A percentile compares a stretch with the other conserved stretches of the same genome.
Conservation (phyloP, 2,113 vertebrate species). For the Parotia lawesii region DNA sequence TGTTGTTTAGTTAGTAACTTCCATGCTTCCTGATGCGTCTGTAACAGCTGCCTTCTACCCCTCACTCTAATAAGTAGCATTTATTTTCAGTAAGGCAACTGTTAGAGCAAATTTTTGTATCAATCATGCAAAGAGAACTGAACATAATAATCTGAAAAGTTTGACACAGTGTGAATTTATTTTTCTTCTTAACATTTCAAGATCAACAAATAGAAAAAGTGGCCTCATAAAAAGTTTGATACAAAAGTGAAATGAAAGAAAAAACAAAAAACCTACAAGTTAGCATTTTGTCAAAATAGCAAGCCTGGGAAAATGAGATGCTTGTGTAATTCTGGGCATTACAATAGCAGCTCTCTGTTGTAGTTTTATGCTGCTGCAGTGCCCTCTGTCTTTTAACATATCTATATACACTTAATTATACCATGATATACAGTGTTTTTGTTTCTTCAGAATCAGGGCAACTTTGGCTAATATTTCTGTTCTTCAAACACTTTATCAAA, state of each 20-base stretch:
- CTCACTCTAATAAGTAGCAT: not conserved
- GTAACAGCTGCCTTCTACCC: not conserved
- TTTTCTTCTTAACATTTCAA: constrained; percentile 15
- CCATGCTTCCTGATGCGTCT: not conserved
- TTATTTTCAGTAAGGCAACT: not conserved
- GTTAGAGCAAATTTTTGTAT: not conserved
- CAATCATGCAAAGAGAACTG: not conserved
- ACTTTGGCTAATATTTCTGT: not conserved
- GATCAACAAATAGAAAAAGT: not conserved
- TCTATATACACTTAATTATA: constrained; percentile 71
- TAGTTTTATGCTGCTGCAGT: constrained; percentile 56
- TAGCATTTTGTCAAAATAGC: not conserved
- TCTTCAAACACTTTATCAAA: not conserved
- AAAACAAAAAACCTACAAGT: not conserved
- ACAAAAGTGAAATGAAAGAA: not conserved
- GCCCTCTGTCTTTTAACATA: constrained; percentile 65
- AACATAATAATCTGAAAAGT: not conserved
- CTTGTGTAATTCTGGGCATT: not conserved
- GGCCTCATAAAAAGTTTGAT: not conserved
- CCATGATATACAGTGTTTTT: not conserved
- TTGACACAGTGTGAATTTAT: not conserved
- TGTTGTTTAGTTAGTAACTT: not conserved
- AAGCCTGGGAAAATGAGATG: not conserved
- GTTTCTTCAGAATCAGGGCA: not conserved
- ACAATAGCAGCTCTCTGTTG: not conserved